These are phyloP conservation scores for Thalassophryne amazonica DNA, from an alignment of 2,797 vertebrate genomes.

Conservation along the genomic window DNA sequence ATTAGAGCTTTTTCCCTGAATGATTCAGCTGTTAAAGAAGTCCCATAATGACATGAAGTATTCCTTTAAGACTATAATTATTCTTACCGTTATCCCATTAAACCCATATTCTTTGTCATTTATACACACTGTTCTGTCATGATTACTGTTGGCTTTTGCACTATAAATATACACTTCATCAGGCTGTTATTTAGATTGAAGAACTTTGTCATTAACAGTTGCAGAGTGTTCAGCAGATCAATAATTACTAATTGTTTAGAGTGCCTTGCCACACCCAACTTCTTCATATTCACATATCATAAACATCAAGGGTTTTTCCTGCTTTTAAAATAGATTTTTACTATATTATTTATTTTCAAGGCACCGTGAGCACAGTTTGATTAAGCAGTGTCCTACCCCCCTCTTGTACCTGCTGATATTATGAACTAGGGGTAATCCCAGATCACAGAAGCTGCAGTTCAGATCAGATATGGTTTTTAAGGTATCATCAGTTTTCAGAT, in stretches of 20 bases:
- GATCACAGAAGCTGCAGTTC: too few species aligned
- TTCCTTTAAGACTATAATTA: constrained; percentile 51
- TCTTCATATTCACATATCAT: constrained; percentile 20
- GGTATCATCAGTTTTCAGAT: too few species aligned
- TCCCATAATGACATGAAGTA: constrained; percentile 29
- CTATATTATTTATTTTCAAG: too few species aligned
- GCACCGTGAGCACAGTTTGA: too few species aligned
- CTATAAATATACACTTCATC: constrained; percentile 29
- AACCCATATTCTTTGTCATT: constrained; percentile 45
- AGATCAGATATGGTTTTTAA: too few species aligned
- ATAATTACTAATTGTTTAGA: constrained; percentile 44
- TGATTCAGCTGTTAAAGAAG: constrained; percentile 56
- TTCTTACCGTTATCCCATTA: constrained; percentile 28
- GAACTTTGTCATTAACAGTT: constrained; percentile 32
- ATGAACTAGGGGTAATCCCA: too few species aligned
- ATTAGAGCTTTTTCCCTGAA: constrained; percentile 27
- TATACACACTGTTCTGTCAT: constrained; percentile 10
- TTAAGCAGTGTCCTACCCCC: too few species aligned
- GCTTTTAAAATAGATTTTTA: not conserved
- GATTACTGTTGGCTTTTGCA: constrained; percentile 27
- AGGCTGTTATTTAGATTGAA: constrained; percentile 32
- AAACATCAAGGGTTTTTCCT: not conserved
- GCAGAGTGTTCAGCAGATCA: constrained; percentile 45
- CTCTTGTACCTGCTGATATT: too few species aligned
- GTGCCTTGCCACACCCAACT: not conserved